A percentile compares a stretch with the other conserved stretches of the same genome.
Conservation (phyloP, 37 sponge, comb jelly and placozoan species). For the Hexactinellida sp. region DNA sequence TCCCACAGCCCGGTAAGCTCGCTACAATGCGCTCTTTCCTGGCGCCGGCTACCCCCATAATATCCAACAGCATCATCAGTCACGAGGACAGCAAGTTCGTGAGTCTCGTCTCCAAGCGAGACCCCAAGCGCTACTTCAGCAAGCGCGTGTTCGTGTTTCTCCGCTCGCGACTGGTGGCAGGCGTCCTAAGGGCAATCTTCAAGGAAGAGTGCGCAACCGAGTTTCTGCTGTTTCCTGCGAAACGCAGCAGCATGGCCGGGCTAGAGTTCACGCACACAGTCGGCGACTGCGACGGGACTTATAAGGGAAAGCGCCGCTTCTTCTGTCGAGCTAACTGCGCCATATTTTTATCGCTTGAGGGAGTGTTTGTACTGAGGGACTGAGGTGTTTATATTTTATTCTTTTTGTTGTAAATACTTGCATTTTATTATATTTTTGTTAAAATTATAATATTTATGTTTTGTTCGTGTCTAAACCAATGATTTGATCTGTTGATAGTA, state of each 20-base stretch:
- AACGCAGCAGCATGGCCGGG: not conserved
- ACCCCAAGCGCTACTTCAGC: slow-evolving; percentile 6
- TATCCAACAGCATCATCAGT: not conserved
- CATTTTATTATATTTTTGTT: not conserved
- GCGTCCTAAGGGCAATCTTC: not conserved
- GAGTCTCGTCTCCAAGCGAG: not conserved
- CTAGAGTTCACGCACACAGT: slow-evolving; percentile 8
- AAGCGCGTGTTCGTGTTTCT: slow-evolving; percentile 1
- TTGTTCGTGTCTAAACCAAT: not conserved
- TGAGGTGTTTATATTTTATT: not conserved
- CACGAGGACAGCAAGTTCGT: slow-evolving; percentile 17
- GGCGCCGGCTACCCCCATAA: not conserved
- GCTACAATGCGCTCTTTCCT: not conserved
- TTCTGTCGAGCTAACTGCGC: not conserved
- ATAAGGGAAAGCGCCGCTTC: not conserved
- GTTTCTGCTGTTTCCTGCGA: not conserved
- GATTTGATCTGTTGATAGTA: not conserved
- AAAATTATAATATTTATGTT: too few relatives aligned
- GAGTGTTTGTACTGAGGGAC: slow-evolving; percentile 2
- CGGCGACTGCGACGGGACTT: slow-evolving; percentile 2
- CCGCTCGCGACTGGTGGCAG: not conserved
- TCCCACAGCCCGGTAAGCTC: not conserved
- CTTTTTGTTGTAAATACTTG: not conserved
- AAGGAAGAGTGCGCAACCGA: not conserved
- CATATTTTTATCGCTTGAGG: not conserved